Evolutionary conservation across 2,113 vertebrate genomes (phyloP), one percentile per base, ranked within the genome.

Genomic region (Ictalurus furcatus): DNA sequence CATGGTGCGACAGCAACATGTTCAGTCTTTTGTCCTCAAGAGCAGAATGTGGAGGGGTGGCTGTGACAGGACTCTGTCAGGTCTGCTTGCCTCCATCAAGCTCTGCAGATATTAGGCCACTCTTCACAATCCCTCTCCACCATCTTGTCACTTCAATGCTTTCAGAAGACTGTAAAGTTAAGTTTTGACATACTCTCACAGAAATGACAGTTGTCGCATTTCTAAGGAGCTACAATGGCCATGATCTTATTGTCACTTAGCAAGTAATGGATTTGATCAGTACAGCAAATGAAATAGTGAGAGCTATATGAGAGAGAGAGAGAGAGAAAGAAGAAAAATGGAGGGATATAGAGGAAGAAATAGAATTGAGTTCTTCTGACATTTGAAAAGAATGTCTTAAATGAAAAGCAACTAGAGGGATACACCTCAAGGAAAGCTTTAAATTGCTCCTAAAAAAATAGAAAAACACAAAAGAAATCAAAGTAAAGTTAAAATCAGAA

Each of bases 51-150:
- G 61, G 14, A 82, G 63, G 61, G 93, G 59, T 86, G 52, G 69
- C 90, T 90, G 56, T 91, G 92, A 92, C 90, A 83, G 13, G 3
- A 28, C 12, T 90, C 90, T 78, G 76, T 92, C 88, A 87, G 58
- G 88, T 82, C 90, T 90, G 91, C 91, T 92, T 85, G 30, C 89
- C 90, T 91, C 82, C 86, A 93, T 94, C 91, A 91, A 85, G 88
- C 89, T 87, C 84, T 61, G 3, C 37, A n/a, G 59, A 89, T 89
- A 69, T 63, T 69, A 65, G 91, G 90, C 90, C 92, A 90, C 87
- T 85, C 82, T 88, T 34, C 56, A 61, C 30, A 61, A 91, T 90
- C 88, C 93, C 92, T 89, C 88, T 92, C 87, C 85, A 59, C 69
- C 71, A 56, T 69, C 69, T 78, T 86, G 83, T 82, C 89, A 34